Conservation (phyloP, 2,888 invertebrate genomes). For the Drosophila macrospina region DNA sequence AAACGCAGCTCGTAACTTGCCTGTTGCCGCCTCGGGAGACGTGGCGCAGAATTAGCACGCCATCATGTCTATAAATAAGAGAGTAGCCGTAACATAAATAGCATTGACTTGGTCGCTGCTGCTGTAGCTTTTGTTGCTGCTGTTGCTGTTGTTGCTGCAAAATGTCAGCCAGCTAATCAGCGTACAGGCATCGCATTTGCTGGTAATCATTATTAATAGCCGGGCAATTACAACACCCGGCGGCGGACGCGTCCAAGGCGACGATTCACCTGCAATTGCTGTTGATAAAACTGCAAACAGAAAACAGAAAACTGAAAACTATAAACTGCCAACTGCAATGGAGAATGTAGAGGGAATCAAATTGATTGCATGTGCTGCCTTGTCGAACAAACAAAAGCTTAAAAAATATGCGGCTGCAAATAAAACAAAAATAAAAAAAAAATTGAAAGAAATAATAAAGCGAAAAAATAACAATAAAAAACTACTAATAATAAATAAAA, state of each 20-base stretch:
- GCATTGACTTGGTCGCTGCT: conserved; percentile 52
- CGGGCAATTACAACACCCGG: conserved; percentile 68
- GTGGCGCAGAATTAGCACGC: conserved; percentile 70
- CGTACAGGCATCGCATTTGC: conserved; percentile 65
- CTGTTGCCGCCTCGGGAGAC: conserved; percentile 48
- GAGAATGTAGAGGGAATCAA: conserved; percentile 21
- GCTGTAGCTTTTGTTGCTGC: conserved; percentile 6
- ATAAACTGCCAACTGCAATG: conserved; percentile 23
- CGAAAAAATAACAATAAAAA: conserved; percentile 24
- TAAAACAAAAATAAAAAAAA: conserved; percentile 15
- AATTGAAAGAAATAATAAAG: not conserved
- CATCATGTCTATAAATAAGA: conserved; percentile 73
- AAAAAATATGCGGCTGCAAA: conserved; percentile 57
- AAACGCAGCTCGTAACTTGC: conserved; percentile 34
- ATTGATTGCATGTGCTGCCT: conserved; percentile 56
- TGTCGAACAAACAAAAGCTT: conserved; percentile 62
- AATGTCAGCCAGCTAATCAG: conserved; percentile 75
- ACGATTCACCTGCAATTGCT: conserved; percentile 39
- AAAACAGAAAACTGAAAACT: no score
- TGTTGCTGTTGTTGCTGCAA: conserved; percentile 39
- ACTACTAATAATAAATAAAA: conserved; percentile 61
- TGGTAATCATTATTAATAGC: conserved; percentile 78
- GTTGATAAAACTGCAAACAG: conserved; percentile 40
- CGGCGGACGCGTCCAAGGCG: conserved; percentile 48
- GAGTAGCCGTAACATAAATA: conserved; percentile 63